Evolutionary conservation across 2,888 invertebrate species (phyloP), one percentile per base, ranked within the genome.

Genomic region (Drosophila borborema): DNA sequence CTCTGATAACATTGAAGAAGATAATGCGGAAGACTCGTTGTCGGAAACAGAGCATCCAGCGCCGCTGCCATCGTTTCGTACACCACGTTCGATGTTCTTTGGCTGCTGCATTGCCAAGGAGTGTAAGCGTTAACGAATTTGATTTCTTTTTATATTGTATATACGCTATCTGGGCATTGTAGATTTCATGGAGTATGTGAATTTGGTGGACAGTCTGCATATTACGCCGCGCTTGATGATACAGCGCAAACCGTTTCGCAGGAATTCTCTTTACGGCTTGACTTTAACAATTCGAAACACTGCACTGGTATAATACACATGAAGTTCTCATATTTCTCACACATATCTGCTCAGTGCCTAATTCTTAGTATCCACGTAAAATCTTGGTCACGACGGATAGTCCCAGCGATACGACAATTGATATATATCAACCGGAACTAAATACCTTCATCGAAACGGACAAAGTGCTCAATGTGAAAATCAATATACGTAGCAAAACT

Each of bases 301-400:
- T 36, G 86, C 74, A 45, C 31, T 85, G 75, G 86, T 85, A 63
- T n/a, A 16, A n/a, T 49, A n/a, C 3, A 10, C 1, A 48, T 40
- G 12, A 5, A 10, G 0, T 3, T n/a, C 1, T 31, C 1, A 20
- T 40, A 28, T 31, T 16, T 7, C 9, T 23, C 34, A 34, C 20
- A 9, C 6, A 28, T 28, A 28, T 28, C 6, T 10, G 9, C 5
- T 9, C 3, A 12, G 1, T 18, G 9, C 0, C 7, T 34, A 64
- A 1, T 55, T 36, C 16, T n/a, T n/a, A 91, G 91, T 86, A 81
- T 64, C 84, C 90, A 1, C 89, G 91, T 0, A 56, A 56, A 18
- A 61, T 92, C 6, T 34, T 54, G 14, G 56, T 81, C 6, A 66
- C 54, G 12, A 88, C 90, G 4, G 91, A 91, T 60, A 90, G 90